phyloP scores from a whole-genome alignment of 2,113 vertebrate genomes.

The Rhinolophus ferrumequinum region DNA sequence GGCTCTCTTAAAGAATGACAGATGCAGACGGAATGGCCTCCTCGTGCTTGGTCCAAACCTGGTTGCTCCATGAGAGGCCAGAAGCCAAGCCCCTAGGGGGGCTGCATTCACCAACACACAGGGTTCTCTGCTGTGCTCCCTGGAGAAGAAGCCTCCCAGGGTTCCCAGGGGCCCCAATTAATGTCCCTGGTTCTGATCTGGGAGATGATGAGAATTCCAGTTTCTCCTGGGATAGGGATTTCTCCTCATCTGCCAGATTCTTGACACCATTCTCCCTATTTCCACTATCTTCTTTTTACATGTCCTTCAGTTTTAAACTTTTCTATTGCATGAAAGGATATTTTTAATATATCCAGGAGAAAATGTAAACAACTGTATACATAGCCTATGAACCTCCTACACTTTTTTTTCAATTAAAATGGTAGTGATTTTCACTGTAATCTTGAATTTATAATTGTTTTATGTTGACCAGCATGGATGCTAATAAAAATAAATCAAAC shows the following conservation, averaged over 20 bases:
- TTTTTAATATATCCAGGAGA: neutral
- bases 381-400: neutral
- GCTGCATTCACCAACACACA: too few species aligned
- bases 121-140: neutral
- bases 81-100: neutral
- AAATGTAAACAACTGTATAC: neutral
- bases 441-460: constrained; percentile 67
- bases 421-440: constrained; percentile 32
- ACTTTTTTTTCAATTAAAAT: neutral
- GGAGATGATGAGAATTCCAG: neutral
- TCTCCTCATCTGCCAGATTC: neutral
- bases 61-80: too few species aligned
- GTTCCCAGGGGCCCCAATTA: neutral
- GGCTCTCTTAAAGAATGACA: neutral
- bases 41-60: neutral
- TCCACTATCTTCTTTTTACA: neutral
- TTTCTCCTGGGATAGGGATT: neutral
- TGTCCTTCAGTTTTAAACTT: neutral
- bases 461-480: constrained; percentile 54
- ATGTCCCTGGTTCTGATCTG: too few species aligned
- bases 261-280: neutral
- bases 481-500: constrained; percentile 62
- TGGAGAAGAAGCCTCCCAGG: neutral
- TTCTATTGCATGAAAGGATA: neutral
- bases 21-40: neutral